Percentiles rank a stretch among this genome's conserved stretches.
Conservation (phyloP, 2,797 vertebrate genomes). For the Urophycis tenuis region DNA sequence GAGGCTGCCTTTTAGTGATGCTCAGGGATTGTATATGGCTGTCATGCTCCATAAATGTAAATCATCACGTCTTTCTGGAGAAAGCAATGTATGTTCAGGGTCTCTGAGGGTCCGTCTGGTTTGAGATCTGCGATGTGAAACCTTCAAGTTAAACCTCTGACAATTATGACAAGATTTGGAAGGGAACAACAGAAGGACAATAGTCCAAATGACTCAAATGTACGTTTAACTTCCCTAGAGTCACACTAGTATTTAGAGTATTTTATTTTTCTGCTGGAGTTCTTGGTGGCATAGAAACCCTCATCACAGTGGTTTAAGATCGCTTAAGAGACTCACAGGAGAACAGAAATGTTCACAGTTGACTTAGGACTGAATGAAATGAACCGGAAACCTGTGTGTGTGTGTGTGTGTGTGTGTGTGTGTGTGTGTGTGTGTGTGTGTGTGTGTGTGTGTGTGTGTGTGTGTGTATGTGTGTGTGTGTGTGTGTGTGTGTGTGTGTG, state of each 20-base stretch:
- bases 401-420: constrained; percentile 18
- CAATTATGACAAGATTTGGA: neutral
- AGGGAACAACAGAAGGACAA: neutral
- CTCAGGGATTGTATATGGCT: constrained; percentile 56
- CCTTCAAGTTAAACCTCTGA: constrained; percentile 38
- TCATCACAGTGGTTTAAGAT: constrained; percentile 31
- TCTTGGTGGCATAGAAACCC: constrained; percentile 29
- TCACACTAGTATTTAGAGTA: constrained; percentile 5
- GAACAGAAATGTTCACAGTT: constrained; percentile 48
- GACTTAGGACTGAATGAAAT: constrained; percentile 44
- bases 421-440: constrained; percentile 8
- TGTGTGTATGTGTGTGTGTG: constrained; percentile 7
- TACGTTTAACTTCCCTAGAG: neutral
- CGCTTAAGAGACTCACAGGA: constrained; percentile 46
- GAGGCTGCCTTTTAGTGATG: constrained; percentile 58
- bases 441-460: constrained; percentile 1
- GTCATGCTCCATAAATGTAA: constrained; percentile 64
- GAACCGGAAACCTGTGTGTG: constrained; percentile 49
- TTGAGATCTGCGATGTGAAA: constrained; percentile 22
- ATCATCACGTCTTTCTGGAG: constrained; percentile 57
- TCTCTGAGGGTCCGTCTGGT: constrained; percentile 44
- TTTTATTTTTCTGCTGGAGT: constrained; percentile 11
- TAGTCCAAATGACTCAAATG: neutral
- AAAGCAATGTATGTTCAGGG: constrained; percentile 49
- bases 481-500: constrained; percentile 18